Base-by-base conservation (phyloP, 2,113 vertebrate genomes). In the Podilymbus podiceps region DNA sequence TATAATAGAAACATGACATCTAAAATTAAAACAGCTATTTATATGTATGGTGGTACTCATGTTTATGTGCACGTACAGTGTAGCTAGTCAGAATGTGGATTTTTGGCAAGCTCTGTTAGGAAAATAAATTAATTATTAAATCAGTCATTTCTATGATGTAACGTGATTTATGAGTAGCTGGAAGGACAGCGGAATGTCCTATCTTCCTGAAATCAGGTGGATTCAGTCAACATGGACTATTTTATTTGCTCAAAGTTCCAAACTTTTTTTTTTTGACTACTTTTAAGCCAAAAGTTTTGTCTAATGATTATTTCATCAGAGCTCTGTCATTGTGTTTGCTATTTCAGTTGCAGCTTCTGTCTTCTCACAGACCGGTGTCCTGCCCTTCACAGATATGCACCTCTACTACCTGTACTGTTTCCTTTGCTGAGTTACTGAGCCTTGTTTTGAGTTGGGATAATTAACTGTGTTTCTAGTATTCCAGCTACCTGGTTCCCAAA, bases 11-110 rank as follows among this genome's bases (percentile, higher is more conserved):
- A 89, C 0, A 4, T 53, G 73, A 40, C 73, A 56, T 92, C 86
- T 92, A 89, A 97, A 97, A 90, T 95, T 91, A 91, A 77, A 91
- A 1, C 50, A 69, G 53, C 12, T 85, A 89, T 88, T 82, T 92
- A 31, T 72, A 66, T 59, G 31, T 47, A 30, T 53, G 30, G 50
- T 89, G 56, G 35, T 66, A 55, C 64, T 92, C 47, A 16, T 46
- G 58, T 83, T 88, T 63, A 56, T 0, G 6, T 31, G 78, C 55
- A 74, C 16, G 62, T 52, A 33, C 17, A 58, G 58, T 24, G 46
- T 63, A 84, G 59, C 55, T 80, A 30, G 40, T 72, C 40, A 68
- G 53, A 79, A 69, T 46, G 35, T n/a, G 46, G 15, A 42, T 73
- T 88, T 88, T 83, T 93, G 89, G 74, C 15, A 93, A 23, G 66